Base-by-base conservation (phyloP, 1,140 invertebrate genomes). In the Laupala kohalensis region DNA sequence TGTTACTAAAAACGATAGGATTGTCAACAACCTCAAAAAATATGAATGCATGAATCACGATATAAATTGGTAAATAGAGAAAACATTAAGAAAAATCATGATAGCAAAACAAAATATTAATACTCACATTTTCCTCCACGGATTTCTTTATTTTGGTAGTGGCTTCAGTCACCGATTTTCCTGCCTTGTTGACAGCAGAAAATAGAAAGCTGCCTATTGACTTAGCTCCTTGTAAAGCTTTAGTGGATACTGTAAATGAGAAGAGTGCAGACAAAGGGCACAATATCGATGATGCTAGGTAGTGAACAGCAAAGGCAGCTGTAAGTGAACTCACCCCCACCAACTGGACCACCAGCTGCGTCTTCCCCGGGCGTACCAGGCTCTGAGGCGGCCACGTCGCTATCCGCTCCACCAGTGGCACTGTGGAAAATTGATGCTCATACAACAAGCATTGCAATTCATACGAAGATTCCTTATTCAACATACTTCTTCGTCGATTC, bases 91-190 rank as follows among this genome's bases (percentile, higher is more conserved):
- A 68, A n/a, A 68, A 4, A 25, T 19, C 24, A 68, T 5, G 19
- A 25, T 25, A 68, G 13, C 19, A 68, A 28, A 12, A 1, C 24
- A 68, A n/a, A 19, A 68, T 25, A 29, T 19, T 66, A 71, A 15
- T 37, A 88, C 90, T 92, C 82, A 97, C 94, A 82, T 95, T 97
- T 84, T 97, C 93, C 83, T 96, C 95, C 72, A 97, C 94, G 76
- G 92, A 93, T 81, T 95, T 93, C 85, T 97, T 97, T 76, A 98
- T 92, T 82, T 97, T 95, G 74, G 89, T 94, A 71, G 90, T 88
- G 73, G 90, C 90, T 80, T 92, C 88, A 70, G 84, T 87, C 0
- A 91, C 88, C 64, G 86, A 88, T 78, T 88, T 87, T 25, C 92
- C 92, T 71, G 93, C 93, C 84, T 95, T 95, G 80, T 92, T 94